Base-by-base conservation (phyloP, 2,797 vertebrate genomes). In the Scolopax bukidnonensis region DNA sequence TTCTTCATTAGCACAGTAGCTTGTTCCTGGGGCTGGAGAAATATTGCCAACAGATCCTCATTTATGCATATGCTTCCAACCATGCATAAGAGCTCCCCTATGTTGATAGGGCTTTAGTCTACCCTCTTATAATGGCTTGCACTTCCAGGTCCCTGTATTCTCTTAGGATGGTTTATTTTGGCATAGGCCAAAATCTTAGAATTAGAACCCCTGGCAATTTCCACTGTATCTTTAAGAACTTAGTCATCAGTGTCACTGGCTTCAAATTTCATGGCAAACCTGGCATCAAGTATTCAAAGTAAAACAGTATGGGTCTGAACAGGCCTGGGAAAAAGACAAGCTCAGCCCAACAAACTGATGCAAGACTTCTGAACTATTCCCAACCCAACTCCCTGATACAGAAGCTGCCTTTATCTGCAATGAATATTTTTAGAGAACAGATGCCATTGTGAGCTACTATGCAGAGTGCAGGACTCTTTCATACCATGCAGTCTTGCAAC, bases 341-440 rank as follows among this genome's bases (percentile, higher is more conserved):
- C 24, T 85, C 71, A 90, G 36, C 11, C 57, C n/a, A 74, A 32
- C 56, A 67, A 84, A 93, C 25, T 36, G 25, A 77, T 40, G 12
- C 0, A 3, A 80, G 21, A 48, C 27, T 91, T 63, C 53, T 43
- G 40, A 79, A 73, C 75, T 88, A 51, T 33, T 59, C 27, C 43
- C 0, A 6, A 12, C 14, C 4, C 33, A 53, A n/a, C n/a, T n/a
- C n/a, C 10, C 19, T 1, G 1, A 40, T 41, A 27, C 28, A 60
- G 76, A 61, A 30, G 28, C 18, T 60, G n/a, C 51, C 51, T 80
- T 73, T 3, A 1, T 8, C 51, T 36, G 15, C 45, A 45, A 0
- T 28, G 17, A 36, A 2, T 86, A 65, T 54, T 65, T 90, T 17
- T 28, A 3, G 41, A 48, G 28, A 75, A 78, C 15, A 76, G 61